These are phyloP conservation scores for Hofmannophila pseudospretella DNA, from an alignment of 2,888 invertebrate species.

Conservation along the genomic window DNA sequence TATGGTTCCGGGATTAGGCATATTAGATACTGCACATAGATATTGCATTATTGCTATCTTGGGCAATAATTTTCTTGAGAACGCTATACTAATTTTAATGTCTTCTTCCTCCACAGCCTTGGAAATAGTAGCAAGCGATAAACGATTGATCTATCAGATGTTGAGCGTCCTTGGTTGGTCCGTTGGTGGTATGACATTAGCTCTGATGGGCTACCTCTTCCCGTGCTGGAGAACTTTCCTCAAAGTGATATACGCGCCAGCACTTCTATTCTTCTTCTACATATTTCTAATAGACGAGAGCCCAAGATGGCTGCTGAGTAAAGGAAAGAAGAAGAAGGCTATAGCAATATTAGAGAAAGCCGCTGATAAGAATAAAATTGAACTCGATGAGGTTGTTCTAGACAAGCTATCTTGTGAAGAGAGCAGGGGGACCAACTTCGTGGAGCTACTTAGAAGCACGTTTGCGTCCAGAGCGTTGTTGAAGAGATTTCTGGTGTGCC, in stretches of 20 bases:
- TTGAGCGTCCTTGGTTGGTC: slow-evolving; percentile 39
- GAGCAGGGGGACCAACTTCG: slow-evolving; percentile 31
- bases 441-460: slow-evolving; percentile 40
- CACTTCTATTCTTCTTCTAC: slow-evolving; percentile 81
- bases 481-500: slow-evolving; percentile 52
- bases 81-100: too few species aligned
- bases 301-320: slow-evolving; percentile 87
- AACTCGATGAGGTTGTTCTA: slow-evolving; percentile 37
- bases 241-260: slow-evolving; percentile 82
- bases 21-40: too few species aligned
- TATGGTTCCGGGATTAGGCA: too few species aligned
- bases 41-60: too few species aligned
- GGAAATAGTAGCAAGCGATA: slow-evolving; percentile 51
- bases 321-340: slow-evolving; percentile 81
- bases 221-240: slow-evolving; percentile 84
- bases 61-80: too few species aligned
- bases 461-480: slow-evolving; percentile 46
- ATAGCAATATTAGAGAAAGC: slow-evolving; percentile 79
- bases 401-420: slow-evolving; percentile 37
- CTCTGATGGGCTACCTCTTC: slow-evolving; percentile 51
- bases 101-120: slow-evolving; percentile 37
- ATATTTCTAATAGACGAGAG: slow-evolving; percentile 84
- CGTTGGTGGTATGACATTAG: slow-evolving; percentile 35
- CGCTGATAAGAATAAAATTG: slow-evolving; percentile 63
- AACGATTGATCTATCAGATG: slow-evolving; percentile 43